phyloP scores from a whole-genome alignment of 2,888 invertebrate genomes.

The Gasteruption jaculator region DNA sequence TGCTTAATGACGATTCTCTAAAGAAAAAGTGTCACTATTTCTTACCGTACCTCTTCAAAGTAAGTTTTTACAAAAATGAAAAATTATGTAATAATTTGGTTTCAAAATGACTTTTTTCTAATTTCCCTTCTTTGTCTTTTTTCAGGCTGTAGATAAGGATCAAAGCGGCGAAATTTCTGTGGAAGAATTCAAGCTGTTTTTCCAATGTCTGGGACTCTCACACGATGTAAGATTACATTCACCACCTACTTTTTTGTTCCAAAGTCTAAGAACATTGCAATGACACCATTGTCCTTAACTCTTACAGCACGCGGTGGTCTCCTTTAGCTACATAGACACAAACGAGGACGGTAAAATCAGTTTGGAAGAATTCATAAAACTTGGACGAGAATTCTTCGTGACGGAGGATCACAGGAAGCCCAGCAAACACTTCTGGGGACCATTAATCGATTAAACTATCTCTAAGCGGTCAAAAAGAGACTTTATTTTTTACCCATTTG shows the following conservation, averaged over 20 bases:
- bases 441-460: constrained; percentile 58
- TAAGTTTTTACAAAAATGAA: constrained; percentile 43
- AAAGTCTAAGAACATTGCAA: background rate
- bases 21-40: constrained; percentile 73
- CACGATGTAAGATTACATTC: constrained; percentile 56
- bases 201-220: constrained; percentile 70
- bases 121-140: constrained; percentile 11
- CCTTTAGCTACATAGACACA: constrained; percentile 74
- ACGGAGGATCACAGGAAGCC: constrained; percentile 71
- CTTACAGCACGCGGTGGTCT: constrained; percentile 63
- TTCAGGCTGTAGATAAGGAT: constrained; percentile 79
- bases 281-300: too few species aligned
- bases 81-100: constrained; percentile 4
- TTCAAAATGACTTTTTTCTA: constrained; percentile 6
- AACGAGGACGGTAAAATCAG: constrained; percentile 76
- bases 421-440: constrained; percentile 85
- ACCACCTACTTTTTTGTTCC: background rate
- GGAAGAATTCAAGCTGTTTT: constrained; percentile 79
- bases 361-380: constrained; percentile 72
- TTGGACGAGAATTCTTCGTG: constrained; percentile 76
- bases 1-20: constrained; percentile 70
- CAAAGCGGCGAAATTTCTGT: constrained; percentile 73
- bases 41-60: constrained; percentile 78
- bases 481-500: constrained; percentile 10
- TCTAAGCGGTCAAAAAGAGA: constrained; percentile 9